phyloP scores from a whole-genome alignment of 2,888 invertebrate genomes.

The Coelopa pilipes region DNA sequence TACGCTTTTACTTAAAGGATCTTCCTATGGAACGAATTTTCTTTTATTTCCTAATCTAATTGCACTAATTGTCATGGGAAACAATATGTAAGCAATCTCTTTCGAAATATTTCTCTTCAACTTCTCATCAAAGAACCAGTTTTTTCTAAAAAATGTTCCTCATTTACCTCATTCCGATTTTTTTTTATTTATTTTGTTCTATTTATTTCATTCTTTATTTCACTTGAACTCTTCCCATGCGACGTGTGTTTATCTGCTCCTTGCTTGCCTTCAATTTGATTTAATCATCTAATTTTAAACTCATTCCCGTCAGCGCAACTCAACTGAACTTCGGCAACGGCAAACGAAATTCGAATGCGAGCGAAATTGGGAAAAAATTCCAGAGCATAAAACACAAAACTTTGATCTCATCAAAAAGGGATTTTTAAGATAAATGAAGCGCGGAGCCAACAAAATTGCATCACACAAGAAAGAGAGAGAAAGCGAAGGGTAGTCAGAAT shows the following conservation, averaged over 20 bases:
- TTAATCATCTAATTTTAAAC: conserved; percentile 6
- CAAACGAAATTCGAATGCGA: background rate
- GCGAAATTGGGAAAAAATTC: background rate
- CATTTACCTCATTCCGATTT: background rate
- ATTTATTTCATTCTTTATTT: background rate
- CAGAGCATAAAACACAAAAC: conserved; percentile 13
- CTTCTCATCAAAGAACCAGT: too few relatives aligned
- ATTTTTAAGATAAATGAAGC: conserved; percentile 30
- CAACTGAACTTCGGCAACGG: too few relatives aligned
- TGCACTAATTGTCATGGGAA: too few relatives aligned
- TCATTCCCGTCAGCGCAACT: background rate
- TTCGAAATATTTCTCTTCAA: background rate
- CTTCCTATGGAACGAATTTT: too few relatives aligned
- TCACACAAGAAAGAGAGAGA: background rate
- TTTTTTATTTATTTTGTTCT: background rate
- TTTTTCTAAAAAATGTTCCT: too few relatives aligned
- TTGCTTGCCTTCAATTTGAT: background rate
- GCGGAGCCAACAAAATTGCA: conserved; percentile 13
- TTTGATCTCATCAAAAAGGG: conserved; percentile 33
- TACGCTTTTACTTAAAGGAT: too few relatives aligned
- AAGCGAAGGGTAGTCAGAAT: background rate
- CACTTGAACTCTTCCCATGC: background rate
- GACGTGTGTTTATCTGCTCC: too few relatives aligned
- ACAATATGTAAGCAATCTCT: too few relatives aligned
- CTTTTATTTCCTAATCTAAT: too few relatives aligned